Evolutionary conservation across 2,113 vertebrate species (phyloP).

Genomic region (Cyprinus carpio): DNA sequence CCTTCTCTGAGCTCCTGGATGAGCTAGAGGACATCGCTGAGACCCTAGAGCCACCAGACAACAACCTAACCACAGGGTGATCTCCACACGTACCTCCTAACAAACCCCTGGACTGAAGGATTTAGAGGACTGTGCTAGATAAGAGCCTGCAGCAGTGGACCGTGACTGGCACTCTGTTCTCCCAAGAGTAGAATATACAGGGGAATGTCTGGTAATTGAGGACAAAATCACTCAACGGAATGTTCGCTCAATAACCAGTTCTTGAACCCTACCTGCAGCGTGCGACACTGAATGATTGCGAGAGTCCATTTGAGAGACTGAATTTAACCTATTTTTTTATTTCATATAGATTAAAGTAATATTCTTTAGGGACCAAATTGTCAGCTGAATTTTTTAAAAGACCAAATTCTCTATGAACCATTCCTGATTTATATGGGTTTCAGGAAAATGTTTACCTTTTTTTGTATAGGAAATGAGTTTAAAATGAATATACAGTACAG

Average conservation of each 20-base stretch:
- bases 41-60: slow-evolving; percentile 62
- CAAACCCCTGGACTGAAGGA: background rate
- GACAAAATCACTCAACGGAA: slow-evolving; percentile 27
- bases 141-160: slow-evolving; percentile 17
- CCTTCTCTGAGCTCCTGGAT: slow-evolving; percentile 74
- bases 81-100: background rate
- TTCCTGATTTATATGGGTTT: background rate
- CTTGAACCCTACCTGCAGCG: background rate
- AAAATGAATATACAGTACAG: background rate
- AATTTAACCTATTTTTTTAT: background rate
- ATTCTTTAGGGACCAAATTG: slow-evolving; percentile 16
- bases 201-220: slow-evolving; percentile 12
- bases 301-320: background rate
- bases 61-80: slow-evolving; percentile 55
- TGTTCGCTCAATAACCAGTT: background rate
- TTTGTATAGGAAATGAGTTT: background rate
- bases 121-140: background rate
- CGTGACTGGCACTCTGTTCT: background rate
- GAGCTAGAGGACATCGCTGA: slow-evolving; percentile 71
- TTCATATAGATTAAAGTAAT: background rate
- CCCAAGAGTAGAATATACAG: background rate
- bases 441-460: slow-evolving; percentile 3
- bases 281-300: slow-evolving; percentile 2
- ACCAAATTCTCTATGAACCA: slow-evolving; percentile 16
- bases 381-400: background rate